Percentiles rank a stretch among this genome's conserved stretches.
Evolutionary conservation across 2,888 invertebrate genomes (phyloP).

Genomic region (Diaphora mendica): DNA sequence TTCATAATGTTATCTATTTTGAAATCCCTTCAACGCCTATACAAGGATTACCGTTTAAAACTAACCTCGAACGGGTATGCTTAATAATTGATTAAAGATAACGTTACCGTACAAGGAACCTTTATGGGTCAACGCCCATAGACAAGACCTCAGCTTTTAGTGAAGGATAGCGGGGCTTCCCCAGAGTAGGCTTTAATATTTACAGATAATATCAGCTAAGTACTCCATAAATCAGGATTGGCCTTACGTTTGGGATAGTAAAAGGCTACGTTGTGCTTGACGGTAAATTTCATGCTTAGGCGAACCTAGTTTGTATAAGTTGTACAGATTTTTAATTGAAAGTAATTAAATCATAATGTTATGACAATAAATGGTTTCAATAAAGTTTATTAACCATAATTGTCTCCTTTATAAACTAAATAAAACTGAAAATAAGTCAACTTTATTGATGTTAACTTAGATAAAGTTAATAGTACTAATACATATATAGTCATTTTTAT

Average conservation of each 20-base stretch:
- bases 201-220: conserved; percentile 34
- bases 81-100: conserved; percentile 47
- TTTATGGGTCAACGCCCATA: conserved; percentile 37
- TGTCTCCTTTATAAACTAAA: too few relatives aligned
- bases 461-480: too few relatives aligned
- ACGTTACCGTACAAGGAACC: conserved; percentile 34
- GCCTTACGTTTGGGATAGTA: conserved; percentile 2
- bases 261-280: background rate
- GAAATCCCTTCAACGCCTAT: background rate
- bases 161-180: conserved; percentile 32
- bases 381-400: too few relatives aligned
- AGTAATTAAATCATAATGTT: background rate
- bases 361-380: background rate
- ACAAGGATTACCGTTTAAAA: conserved; percentile 3
- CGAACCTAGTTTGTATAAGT: background rate
- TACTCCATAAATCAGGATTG: conserved; percentile 26
- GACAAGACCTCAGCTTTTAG: conserved; percentile 42
- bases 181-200: conserved; percentile 37
- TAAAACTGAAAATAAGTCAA: too few relatives aligned
- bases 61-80: conserved; percentile 30
- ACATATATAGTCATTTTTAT: too few relatives aligned
- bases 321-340: background rate
- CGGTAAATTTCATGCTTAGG: background rate
- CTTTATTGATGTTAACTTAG: too few relatives aligned
- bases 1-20: background rate